Base-by-base conservation (phyloP, 2,113 vertebrate species). In the Eubucco bourcierii region DNA sequence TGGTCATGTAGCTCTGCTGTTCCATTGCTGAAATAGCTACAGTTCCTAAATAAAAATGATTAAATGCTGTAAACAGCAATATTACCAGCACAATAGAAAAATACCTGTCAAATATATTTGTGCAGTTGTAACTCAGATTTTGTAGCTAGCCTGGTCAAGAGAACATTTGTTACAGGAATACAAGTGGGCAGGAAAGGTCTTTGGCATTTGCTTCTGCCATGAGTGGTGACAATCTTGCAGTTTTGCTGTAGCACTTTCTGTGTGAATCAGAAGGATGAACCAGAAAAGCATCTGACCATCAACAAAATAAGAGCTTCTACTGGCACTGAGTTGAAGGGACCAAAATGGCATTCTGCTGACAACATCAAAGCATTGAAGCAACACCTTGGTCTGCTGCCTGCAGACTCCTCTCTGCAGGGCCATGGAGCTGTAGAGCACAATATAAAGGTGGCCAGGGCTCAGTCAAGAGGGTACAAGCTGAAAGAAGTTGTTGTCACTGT, bases 41-140 rank as follows among this genome's bases (percentile, higher is more conserved):
- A 44, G 70, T 63, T 94, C 85, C 79, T 92, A 81, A 90, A 95
- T 88, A 94, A 95, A 94, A 81, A 93, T 50, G 50, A 83, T 58
- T 78, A 87, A 92, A 90, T 67, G 10, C 58, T 61, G 65, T 75
- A 87, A 90, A 87, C 70, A 86, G 34, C 39, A 80, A 20, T 76
- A 61, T 58, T 88, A 72, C 39, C 59, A 63, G 10, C 28, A 44
- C 61, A 78, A 78, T 50, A 83, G 53, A 74, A 94, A 95, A 95
- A 80, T 56, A 60, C 16, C 44, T 65, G 46, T 81, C 66, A 86
- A 75, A 79, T 39, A 34, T 59, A 73, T 73, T 65, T 79, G 53
- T 60, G 87, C 78, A 87, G 78, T 52, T 89, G 31, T 56, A 90
- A 93, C 12, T 79, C 74, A 66, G 5, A 41, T 76, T 91, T 66